Percentiles rank a stretch among this genome's conserved stretches.
phyloP scores from a whole-genome alignment of 2,888 invertebrate species.

The Aspidiotus rigidus region DNA sequence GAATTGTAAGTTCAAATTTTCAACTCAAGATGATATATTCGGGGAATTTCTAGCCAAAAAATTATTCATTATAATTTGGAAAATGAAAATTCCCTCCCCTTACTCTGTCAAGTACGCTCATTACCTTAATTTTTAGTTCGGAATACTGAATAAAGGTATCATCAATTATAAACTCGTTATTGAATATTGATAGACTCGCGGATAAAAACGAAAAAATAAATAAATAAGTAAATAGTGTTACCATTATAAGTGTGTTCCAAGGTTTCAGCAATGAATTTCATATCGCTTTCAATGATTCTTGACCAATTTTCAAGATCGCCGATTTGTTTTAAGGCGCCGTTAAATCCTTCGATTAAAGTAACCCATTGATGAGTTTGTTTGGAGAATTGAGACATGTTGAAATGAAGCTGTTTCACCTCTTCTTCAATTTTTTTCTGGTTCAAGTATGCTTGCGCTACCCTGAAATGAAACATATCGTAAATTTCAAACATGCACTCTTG shows the following conservation, averaged over 20 bases:
- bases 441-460: slow-evolving; percentile 94
- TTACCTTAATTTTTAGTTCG: too few species aligned
- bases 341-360: slow-evolving; percentile 78
- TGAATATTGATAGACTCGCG: too few species aligned
- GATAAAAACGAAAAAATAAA: too few species aligned
- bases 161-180: too few species aligned
- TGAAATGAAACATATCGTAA: slow-evolving; percentile 44
- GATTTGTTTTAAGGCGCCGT: slow-evolving; percentile 82
- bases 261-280: slow-evolving; percentile 82
- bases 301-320: slow-evolving; percentile 99
- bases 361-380: slow-evolving; percentile 97
- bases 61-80: too few species aligned
- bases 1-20: too few species aligned
- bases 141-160: too few species aligned
- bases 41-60: too few species aligned
- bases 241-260: slow-evolving; percentile 87
- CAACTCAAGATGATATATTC: too few species aligned
- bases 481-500: not conserved
- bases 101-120: too few species aligned
- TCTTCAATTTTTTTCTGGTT: slow-evolving; percentile 96
- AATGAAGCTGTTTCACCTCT: slow-evolving; percentile 90
- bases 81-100: too few species aligned
- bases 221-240: slow-evolving; percentile 29
- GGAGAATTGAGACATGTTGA: slow-evolving; percentile 86
- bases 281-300: slow-evolving; percentile 88